Percentiles rank a stretch among this genome's conserved stretches.
These are phyloP conservation scores for Macrophya annulata DNA, from an alignment of 2,888 invertebrate species.

Conservation along the genomic window DNA sequence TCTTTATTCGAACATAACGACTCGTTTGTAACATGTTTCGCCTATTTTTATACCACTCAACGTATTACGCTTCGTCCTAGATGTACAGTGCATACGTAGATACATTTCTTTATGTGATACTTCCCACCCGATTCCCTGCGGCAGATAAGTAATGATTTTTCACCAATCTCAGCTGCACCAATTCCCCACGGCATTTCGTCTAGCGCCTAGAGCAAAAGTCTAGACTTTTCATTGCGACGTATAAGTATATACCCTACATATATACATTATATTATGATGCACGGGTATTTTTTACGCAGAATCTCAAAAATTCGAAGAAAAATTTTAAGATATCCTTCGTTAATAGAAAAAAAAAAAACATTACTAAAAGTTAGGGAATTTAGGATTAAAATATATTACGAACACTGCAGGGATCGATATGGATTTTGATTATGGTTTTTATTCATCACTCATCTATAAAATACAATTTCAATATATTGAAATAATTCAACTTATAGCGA, in stretches of 20 bases:
- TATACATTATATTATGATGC: not conserved
- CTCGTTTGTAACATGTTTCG: not conserved
- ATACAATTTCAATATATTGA: not conserved
- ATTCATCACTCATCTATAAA: not conserved
- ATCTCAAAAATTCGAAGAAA: not conserved
- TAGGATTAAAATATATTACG: not conserved
- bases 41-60: not conserved
- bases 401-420: not conserved
- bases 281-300: not conserved
- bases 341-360: no score
- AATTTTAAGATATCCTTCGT: no score
- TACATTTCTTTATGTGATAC: not conserved
- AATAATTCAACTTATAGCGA: not conserved
- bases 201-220: slow-evolving; percentile 52
- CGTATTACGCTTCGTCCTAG: not conserved
- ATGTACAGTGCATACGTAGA: not conserved
- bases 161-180: slow-evolving; percentile 43
- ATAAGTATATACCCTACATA: not conserved
- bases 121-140: slow-evolving; percentile 7
- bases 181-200: slow-evolving; percentile 53
- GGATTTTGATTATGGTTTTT: not conserved
- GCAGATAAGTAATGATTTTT: slow-evolving; percentile 47
- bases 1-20: not conserved
- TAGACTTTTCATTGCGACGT: slow-evolving; percentile 52
- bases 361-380: not conserved